Evolutionary conservation across 2,888 invertebrate genomes (phyloP).

Genomic region (Ennomos quercinarius): DNA sequence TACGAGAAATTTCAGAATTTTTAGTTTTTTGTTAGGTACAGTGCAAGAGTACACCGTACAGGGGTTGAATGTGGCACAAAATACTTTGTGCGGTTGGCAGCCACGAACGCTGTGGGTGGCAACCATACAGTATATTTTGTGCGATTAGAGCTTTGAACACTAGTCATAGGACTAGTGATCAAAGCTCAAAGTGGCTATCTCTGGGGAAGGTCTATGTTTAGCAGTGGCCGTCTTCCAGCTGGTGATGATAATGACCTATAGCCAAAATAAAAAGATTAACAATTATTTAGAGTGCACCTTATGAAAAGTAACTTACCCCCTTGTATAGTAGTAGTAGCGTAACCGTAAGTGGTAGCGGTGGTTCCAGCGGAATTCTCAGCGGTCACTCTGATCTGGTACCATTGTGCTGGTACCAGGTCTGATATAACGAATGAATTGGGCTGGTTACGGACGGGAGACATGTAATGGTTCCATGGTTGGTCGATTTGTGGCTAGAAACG

Average conservation of each 20-base stretch:
- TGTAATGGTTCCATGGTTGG: conserved; percentile 61
- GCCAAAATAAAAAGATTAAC: too few species aligned
- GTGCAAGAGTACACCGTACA: conserved; percentile 87
- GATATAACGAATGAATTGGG: conserved; percentile 76
- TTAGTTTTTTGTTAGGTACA: too few species aligned
- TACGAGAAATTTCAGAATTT: too few species aligned
- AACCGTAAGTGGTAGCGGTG: conserved; percentile 82
- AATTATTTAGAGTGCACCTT: too few species aligned
- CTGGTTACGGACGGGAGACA: conserved; percentile 56
- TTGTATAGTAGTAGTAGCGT: conserved; percentile 85
- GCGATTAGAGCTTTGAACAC: too few species aligned
- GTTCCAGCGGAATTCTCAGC: conserved; percentile 88
- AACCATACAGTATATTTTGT: too few species aligned
- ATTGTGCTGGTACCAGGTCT: conserved; percentile 85
- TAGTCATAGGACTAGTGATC: too few species aligned
- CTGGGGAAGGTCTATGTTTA: too few species aligned
- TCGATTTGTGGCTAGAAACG: conserved; percentile 62
- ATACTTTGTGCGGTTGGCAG: conserved; percentile 92
- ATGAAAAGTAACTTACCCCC: conserved; percentile 75
- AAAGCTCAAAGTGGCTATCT: too few species aligned
- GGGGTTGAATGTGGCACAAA: conserved; percentile 92
- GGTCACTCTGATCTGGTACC: conserved; percentile 86
- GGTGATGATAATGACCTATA: too few species aligned
- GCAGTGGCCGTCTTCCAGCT: too few species aligned
- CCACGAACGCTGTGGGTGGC: conserved; percentile 92